Percentiles rank a stretch among this genome's conserved stretches.
These are phyloP conservation scores for Solenodon paradoxus DNA, from an alignment of 2,113 vertebrate species.

Conservation along the genomic window DNA sequence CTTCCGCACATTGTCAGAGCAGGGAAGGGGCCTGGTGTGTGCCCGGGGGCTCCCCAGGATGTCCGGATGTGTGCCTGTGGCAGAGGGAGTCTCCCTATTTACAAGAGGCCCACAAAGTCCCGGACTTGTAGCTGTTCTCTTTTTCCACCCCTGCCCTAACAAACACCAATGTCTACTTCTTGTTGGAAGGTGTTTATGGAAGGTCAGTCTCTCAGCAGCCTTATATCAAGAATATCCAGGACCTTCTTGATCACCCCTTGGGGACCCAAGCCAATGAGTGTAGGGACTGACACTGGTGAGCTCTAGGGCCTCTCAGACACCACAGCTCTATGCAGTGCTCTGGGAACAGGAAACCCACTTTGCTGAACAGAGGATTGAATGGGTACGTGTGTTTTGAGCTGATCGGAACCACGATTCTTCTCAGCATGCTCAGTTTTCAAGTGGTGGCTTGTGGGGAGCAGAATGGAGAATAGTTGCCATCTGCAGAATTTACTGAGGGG, in stretches of 20 bases:
- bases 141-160: background rate
- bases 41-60: too few species aligned
- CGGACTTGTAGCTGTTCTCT: background rate
- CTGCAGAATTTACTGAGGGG: background rate
- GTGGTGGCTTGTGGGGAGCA: background rate
- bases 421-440: rapidly evolving
- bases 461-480: rapidly evolving
- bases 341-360: background rate
- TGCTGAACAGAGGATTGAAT: background rate
- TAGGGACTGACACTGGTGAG: background rate
- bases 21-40: background rate
- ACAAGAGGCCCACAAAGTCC: background rate
- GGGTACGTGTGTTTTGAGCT: background rate
- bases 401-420: background rate
- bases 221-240: background rate
- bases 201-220: background rate
- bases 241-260: background rate
- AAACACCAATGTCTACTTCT: background rate
- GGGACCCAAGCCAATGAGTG: background rate
- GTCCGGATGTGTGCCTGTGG: too few species aligned
- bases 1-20: background rate
- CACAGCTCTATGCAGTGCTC: rapidly evolving
- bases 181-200: background rate
- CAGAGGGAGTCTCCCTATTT: background rate
- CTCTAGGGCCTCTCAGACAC: background rate